phyloP scores from a whole-genome alignment of 2,113 vertebrate genomes.

The Sciurus niger region DNA sequence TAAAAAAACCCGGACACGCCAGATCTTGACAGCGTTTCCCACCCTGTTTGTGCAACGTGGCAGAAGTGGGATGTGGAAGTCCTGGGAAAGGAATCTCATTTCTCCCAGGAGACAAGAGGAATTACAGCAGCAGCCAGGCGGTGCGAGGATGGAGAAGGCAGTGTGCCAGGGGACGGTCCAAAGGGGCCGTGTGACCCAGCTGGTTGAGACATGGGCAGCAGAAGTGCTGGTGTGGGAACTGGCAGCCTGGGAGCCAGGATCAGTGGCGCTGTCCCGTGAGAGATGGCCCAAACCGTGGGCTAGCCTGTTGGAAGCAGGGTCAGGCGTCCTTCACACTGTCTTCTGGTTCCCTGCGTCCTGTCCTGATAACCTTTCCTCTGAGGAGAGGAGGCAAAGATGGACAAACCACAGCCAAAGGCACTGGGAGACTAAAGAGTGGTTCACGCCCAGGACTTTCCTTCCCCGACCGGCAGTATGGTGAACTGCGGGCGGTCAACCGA shows the following conservation, averaged over 20 bases:
- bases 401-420: background rate
- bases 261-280: constrained; percentile 34
- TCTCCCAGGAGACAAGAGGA: constrained; percentile 71
- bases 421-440: background rate
- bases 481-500: background rate
- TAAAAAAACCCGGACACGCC: background rate
- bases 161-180: background rate
- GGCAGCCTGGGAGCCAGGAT: background rate
- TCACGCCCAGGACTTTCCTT: background rate
- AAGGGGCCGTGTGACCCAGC: constrained; percentile 28
- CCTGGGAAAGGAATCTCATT: constrained; percentile 68
- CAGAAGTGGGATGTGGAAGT: constrained; percentile 53
- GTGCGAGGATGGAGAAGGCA: constrained; percentile 43
- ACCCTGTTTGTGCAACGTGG: constrained; percentile 70
- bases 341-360: background rate
- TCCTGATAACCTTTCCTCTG: background rate
- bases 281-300: background rate
- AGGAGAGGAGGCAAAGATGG: background rate
- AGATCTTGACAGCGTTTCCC: constrained; percentile 12
- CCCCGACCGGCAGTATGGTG: background rate
- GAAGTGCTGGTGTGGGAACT: background rate
- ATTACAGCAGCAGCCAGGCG: constrained; percentile 42
- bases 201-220: background rate
- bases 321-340: background rate
- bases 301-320: background rate